Conservation (phyloP, 2,797 vertebrate species). For the Clamator glandarius region DNA sequence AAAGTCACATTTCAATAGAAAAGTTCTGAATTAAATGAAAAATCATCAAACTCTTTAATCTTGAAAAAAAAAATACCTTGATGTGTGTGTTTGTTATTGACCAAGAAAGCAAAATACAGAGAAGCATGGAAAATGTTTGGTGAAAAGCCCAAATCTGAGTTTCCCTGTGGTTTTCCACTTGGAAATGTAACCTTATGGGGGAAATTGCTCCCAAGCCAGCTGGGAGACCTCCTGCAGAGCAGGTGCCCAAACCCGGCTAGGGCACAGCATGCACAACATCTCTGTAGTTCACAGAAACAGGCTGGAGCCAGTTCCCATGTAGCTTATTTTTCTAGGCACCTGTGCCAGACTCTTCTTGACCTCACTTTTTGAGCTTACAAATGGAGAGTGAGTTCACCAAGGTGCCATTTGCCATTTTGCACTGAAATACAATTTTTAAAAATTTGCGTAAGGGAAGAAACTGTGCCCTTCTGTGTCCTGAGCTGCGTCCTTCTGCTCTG, state of each 20-base stretch:
- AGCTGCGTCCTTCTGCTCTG: not conserved
- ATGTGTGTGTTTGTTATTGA: not conserved
- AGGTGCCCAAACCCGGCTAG: not conserved
- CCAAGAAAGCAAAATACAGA: not conserved
- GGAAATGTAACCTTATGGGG: accelerated
- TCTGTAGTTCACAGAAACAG: accelerated
- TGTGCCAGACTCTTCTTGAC: not conserved
- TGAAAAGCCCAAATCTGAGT: not conserved
- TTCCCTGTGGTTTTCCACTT: not conserved
- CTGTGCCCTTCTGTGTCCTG: not conserved
- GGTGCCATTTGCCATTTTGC: not conserved
- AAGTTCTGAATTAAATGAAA: not conserved
- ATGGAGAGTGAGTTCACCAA: not conserved
- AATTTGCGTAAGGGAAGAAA: not conserved
- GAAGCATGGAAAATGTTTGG: not conserved
- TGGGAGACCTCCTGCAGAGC: not conserved
- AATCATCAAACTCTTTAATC: not conserved
- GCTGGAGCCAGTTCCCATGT: not conserved
- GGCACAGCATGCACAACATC: accelerated
- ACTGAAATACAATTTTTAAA: not conserved
- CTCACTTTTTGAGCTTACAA: not conserved
- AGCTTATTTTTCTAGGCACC: not conserved
- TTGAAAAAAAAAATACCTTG: accelerated
- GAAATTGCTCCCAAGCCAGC: not conserved
- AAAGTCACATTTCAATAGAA: not conserved